Evolutionary conservation across 2,113 vertebrate species (phyloP).

Genomic region (Calidris pygmaea): DNA sequence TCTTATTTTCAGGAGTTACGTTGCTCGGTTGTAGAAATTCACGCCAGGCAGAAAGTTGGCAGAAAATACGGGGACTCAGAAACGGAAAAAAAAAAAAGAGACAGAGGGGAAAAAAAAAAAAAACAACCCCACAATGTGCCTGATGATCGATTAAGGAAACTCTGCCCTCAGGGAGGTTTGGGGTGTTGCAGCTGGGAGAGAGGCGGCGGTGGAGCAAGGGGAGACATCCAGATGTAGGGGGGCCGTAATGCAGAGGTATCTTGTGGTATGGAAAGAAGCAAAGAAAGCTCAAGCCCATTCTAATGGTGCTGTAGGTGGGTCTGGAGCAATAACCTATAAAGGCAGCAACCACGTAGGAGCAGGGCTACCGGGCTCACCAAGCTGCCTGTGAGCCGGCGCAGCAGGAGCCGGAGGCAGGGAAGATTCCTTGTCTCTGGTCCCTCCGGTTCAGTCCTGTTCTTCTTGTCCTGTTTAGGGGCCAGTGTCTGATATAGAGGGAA

Average conservation of each 20-base stretch:
- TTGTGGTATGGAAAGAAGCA: background rate
- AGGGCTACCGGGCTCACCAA: background rate
- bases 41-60: slow-evolving; percentile 21
- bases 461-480: background rate
- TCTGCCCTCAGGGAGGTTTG: background rate
- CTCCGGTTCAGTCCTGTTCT: background rate
- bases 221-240: background rate
- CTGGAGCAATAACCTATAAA: background rate
- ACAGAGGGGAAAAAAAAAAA: background rate
- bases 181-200: background rate
- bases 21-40: slow-evolving; percentile 21
- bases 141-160: background rate
- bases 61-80: background rate
- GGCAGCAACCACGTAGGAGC: background rate
- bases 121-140: background rate
- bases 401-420: background rate
- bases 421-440: background rate
- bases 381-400: background rate
- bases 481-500: background rate
- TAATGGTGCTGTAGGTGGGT: background rate
- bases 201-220: background rate
- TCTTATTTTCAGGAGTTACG: slow-evolving; percentile 53
- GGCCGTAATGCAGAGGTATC: background rate
- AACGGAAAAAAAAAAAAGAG: background rate
- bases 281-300: background rate